phyloP scores from a whole-genome alignment of 2,113 vertebrate species.

The Aspiorhynchus laticeps region DNA sequence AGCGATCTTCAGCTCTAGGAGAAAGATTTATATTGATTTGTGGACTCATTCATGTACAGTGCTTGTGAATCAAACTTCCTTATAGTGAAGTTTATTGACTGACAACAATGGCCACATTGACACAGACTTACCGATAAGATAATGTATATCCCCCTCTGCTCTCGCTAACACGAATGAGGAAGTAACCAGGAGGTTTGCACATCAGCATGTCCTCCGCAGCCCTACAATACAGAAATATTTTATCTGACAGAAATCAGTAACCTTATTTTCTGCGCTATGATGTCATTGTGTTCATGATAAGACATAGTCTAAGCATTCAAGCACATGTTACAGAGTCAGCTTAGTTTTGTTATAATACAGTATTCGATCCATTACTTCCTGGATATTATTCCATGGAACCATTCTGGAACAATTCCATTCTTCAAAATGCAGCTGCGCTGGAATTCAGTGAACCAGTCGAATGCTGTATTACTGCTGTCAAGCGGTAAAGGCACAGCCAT shows the following conservation, averaged over 20 bases:
- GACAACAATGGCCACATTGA: not conserved
- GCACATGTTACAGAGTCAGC: not conserved
- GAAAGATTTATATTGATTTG: not conserved
- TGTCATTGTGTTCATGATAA: not conserved
- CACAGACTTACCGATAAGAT: constrained; percentile 77
- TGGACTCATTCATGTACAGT: not conserved
- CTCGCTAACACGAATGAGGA: constrained; percentile 84
- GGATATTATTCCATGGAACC: constrained; percentile 84
- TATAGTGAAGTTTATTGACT: not conserved
- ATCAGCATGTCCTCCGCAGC: constrained; percentile 76
- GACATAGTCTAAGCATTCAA: not conserved
- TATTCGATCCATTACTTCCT: constrained; percentile 75
- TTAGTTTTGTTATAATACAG: constrained; percentile 5
- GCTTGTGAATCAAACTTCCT: not conserved
- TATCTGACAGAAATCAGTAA: not conserved
- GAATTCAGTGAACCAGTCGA: constrained; percentile 75
- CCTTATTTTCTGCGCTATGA: not conserved
- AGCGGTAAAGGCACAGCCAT: constrained; percentile 62
- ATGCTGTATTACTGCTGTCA: constrained; percentile 49
- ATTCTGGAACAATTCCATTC: constrained; percentile 73
- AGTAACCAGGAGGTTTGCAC: constrained; percentile 73
- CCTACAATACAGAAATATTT: constrained; percentile 63
- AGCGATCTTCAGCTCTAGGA: constrained; percentile 68
- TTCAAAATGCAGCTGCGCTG: constrained; percentile 69
- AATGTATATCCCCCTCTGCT: constrained; percentile 83